Base-by-base conservation (phyloP, 2,797 vertebrate genomes). In the Hyperoplus immaculatus region DNA sequence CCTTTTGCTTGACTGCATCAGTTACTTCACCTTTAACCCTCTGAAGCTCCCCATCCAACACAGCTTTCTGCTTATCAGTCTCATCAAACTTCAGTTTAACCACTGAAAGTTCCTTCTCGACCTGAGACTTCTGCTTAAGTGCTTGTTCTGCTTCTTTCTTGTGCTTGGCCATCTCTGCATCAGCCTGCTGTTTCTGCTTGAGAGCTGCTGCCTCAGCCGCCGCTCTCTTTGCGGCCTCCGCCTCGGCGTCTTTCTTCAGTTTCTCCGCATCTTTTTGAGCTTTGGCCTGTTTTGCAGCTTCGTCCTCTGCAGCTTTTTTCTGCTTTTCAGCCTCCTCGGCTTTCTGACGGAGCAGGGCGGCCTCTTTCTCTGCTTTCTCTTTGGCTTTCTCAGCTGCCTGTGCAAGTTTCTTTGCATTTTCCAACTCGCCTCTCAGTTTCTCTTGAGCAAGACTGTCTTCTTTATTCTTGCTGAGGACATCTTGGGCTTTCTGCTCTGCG, bases 111-210 rank as follows among this genome's bases (percentile, higher is more conserved):
- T 99, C 98, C 89, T 96, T 93, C 84, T 99, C 97, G 16, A 99
- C 97, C 75, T 97, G 96, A 0, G 96, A 96, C 90, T 99, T 99
- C 94, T 98, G 97, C 69, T 96, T 93, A 39, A 98, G 81, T 0
- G 97, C 97, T 88, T 97, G 95, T 82, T 97, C 97, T 0, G 97
- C 97, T 0, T 97, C 96, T 70, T 95, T 94, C 83, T 98, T 99
- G 88, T 99, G 97, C 71, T 97, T 98, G 83, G 94, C 95, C 97
- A 99, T 99, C 90, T 99, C 96, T 0, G 94, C 94, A 0, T 99
- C 98, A 0, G 98, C 98, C 42, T 96, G 92, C 78, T 96, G 89
- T 87, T 98, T 99, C 89, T 97, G 97, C 83, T 96, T 94, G 38
- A 99, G 88, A 1, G 97, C 97, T 0, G 94, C 95, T 53, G 96